A percentile compares a stretch with the other conserved stretches of the same genome.
phyloP scores from a whole-genome alignment of 2,797 vertebrate genomes.

The Gymnopithys bicolor region DNA sequence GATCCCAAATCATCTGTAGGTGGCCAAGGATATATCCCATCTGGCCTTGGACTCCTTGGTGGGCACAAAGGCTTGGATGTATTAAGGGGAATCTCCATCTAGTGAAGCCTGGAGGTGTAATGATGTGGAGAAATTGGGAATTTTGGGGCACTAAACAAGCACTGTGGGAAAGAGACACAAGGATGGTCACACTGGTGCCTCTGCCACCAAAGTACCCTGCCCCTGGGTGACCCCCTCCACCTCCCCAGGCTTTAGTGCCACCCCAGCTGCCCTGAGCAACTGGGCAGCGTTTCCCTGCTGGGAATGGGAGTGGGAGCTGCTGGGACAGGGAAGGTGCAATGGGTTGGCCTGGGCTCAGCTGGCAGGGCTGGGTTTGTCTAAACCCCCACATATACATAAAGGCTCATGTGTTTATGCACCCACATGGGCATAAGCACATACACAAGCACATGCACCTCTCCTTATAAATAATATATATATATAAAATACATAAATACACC shows the following conservation, averaged over 20 bases:
- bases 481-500: not conserved
- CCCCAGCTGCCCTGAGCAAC: not conserved
- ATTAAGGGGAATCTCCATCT: not conserved
- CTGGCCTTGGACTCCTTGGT: not conserved
- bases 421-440: not conserved
- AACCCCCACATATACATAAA: not conserved
- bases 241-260: not conserved
- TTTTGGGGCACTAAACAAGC: fast-evolving
- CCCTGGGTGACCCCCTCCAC: not conserved
- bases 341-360: not conserved
- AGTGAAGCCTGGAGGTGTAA: not conserved
- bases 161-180: fast-evolving
- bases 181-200: not conserved
- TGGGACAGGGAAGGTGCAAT: not conserved
- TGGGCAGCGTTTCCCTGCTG: fast-evolving
- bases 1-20: not conserved
- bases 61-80: not conserved
- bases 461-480: not conserved
- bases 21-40: not conserved
- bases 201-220: not conserved
- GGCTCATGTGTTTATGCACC: not conserved
- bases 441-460: not conserved
- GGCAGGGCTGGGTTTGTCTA: not conserved
- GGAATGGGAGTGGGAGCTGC: not conserved
- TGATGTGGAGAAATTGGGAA: fast-evolving